Evolutionary conservation across 92 coral and sea anemone species (phyloP), one percentile per base, ranked within the genome.

Genomic region (Anthopleura xanthogrammica): DNA sequence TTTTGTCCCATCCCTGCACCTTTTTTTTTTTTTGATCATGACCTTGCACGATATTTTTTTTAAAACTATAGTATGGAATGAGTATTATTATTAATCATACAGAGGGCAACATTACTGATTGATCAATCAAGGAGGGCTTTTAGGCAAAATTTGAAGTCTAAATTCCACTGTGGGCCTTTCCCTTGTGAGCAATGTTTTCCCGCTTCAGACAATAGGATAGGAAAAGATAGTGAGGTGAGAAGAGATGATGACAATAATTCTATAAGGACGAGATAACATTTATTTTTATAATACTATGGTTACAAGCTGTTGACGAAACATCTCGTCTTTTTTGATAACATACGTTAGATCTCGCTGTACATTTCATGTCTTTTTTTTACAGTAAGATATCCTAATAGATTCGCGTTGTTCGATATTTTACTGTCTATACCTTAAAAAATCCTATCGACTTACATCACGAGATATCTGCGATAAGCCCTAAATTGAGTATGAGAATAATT

Each of bases 211-310:
- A 46, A 46, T 46, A 46, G 50, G 7, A 46, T 46, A 9, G 50
- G 50, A 46, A 9, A 68, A 14, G 6, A 23, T 2, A 23, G 4
- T 29, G 36, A 9, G 41, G 43, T 9, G 5, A 68, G 16, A 24
- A 10, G 19, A 36, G 11, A 68, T 19, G 19, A 75, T 17, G 12
- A 75, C 36, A 24, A 48, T 42, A 76, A 76, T 12, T 42, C 68
- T 81, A 81, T 62, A 81, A 81, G 84, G 77, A 70, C 77, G 84
- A 68, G 65, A 68, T 39, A 66, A 74, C 86, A 75, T 73, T 83
- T 73, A 73, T 75, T 73, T 83, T 83, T 83, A 83, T 82, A 82
- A 72, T 83, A 75, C 80, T 83, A 73, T 83, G 86, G 75, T 83
- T 83, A 83, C 86, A 83, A 75, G 79, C 23, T 40, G 76, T 17